Conservation (phyloP, 2,888 invertebrate genomes). For the Amorpha juglandis region DNA sequence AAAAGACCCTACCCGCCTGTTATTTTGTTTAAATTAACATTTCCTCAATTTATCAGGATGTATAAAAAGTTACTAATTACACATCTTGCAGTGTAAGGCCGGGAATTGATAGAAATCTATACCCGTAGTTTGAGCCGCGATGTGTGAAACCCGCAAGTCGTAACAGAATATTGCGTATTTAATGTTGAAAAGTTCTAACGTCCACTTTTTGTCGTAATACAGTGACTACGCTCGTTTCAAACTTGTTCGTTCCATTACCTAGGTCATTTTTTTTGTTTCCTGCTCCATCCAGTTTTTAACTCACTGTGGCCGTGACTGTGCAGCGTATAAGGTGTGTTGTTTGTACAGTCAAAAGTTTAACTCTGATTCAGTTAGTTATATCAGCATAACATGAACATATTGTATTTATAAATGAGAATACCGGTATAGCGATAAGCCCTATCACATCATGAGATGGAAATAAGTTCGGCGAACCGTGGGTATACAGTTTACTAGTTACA, state of each 20-base stretch:
- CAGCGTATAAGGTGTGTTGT: not conserved
- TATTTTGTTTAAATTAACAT: conserved; percentile 23
- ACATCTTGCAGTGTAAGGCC: not conserved
- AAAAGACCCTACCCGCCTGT: too few relatives aligned
- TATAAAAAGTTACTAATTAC: not conserved
- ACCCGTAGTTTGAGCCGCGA: not conserved
- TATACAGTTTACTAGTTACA: too few relatives aligned
- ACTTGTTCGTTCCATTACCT: conserved; percentile 9
- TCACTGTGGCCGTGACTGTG: not conserved
- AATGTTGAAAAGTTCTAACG: not conserved
- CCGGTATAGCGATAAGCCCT: too few relatives aligned
- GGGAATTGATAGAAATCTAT: too few relatives aligned
- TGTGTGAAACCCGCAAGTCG: not conserved
- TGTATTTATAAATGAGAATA: too few relatives aligned
- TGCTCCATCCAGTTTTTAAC: not conserved
- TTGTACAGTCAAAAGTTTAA: not conserved
- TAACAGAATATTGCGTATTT: conserved; percentile 4
- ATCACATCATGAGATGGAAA: too few relatives aligned
- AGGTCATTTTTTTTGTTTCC: not conserved
- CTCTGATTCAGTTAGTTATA: too few relatives aligned
- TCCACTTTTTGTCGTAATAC: not conserved
- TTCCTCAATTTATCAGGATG: not conserved
- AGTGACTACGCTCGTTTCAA: not conserved
- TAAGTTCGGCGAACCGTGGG: too few relatives aligned
- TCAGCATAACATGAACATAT: too few relatives aligned